Evolutionary conservation across 53 echinoderm and acorn worm species (phyloP).

Genomic region (Paracentrotus lividus): DNA sequence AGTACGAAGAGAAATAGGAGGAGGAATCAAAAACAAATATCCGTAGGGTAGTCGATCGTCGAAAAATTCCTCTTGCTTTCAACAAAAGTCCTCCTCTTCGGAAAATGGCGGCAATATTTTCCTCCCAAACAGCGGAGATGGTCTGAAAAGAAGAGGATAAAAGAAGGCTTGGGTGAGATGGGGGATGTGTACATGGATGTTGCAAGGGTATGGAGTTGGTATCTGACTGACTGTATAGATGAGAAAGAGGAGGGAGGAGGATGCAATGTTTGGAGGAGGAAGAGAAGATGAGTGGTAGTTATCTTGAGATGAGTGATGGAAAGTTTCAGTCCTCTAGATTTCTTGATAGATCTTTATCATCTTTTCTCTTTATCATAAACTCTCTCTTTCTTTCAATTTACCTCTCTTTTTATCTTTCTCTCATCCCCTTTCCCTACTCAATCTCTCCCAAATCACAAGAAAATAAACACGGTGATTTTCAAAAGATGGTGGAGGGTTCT

Average conservation of each 20-base stretch:
- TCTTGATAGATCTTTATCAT: constrained; percentile 26
- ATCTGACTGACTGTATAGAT: constrained; percentile 1
- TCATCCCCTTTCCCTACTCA: neutral
- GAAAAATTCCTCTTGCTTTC: constrained; percentile 29
- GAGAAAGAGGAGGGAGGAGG: neutral
- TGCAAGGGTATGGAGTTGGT: constrained; percentile 30
- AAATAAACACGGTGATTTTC: neutral
- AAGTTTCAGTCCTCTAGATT: constrained; percentile 15
- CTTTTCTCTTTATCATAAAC: neutral
- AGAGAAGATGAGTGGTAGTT: constrained; percentile 21
- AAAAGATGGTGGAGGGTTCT: constrained; percentile 25
- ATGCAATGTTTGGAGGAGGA: constrained; percentile 38
- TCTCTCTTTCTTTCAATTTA: neutral
- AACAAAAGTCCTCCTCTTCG: constrained; percentile 34
- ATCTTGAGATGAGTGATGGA: constrained; percentile 56
- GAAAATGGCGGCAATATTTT: constrained; percentile 61
- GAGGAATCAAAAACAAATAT: constrained; percentile 45
- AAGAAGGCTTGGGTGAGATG: neutral
- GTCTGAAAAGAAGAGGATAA: constrained; percentile 14
- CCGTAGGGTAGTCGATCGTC: constrained; percentile 24
- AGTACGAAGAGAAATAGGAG: neutral
- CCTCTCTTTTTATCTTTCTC: neutral
- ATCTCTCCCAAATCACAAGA: neutral
- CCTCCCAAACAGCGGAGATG: constrained; percentile 52
- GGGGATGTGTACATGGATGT: neutral